These are phyloP conservation scores for Rhodophaea formosa DNA, from an alignment of 2,888 invertebrate genomes.

Conservation along the genomic window DNA sequence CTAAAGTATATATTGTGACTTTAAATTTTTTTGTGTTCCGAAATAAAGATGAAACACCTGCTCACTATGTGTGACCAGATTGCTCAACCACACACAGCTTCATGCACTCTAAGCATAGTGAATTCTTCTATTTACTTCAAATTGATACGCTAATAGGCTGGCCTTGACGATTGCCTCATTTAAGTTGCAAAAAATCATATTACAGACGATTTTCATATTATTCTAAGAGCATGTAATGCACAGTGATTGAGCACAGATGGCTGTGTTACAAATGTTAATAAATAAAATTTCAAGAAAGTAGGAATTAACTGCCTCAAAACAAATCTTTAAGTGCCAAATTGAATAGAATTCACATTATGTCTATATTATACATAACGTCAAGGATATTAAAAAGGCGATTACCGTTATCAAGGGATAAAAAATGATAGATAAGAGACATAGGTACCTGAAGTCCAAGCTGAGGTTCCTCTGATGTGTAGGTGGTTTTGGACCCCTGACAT, in stretches of 20 bases:
- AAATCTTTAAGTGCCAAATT: not conserved
- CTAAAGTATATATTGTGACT: not conserved
- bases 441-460: slow-evolving; percentile 93
- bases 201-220: not conserved
- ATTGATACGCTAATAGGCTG: slow-evolving; percentile 3
- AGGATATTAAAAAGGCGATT: slow-evolving; percentile 8
- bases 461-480: slow-evolving; percentile 91
- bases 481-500: slow-evolving; percentile 58
- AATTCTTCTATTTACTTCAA: slow-evolving; percentile 21
- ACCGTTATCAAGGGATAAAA: slow-evolving; percentile 1
- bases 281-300: not conserved
- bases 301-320: not conserved
- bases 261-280: not conserved
- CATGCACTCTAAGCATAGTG: slow-evolving; percentile 28
- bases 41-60: slow-evolving; percentile 8
- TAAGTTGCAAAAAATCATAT: slow-evolving; percentile 7
- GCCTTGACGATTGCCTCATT: slow-evolving; percentile 22
- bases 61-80: slow-evolving; percentile 25
- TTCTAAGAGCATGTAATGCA: not conserved
- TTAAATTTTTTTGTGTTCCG: not conserved
- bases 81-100: slow-evolving; percentile 24
- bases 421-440: slow-evolving; percentile 23
- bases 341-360: not conserved
- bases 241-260: not conserved
- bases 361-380: not conserved